Conservation (phyloP, 2,113 vertebrate genomes). For the Lichenostomus cassidix region DNA sequence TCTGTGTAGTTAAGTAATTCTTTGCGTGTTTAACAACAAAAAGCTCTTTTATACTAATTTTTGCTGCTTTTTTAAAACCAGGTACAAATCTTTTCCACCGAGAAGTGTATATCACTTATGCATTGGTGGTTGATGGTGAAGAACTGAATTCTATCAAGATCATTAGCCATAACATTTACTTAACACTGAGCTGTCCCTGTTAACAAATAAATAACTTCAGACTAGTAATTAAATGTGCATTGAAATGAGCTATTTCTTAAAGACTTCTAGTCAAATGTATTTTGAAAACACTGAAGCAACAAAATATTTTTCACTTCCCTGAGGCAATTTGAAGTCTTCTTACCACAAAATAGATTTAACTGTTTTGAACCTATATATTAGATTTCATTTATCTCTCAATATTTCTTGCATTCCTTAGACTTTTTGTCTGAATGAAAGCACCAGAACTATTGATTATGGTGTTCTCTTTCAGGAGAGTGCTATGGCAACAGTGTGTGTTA, state of each 20-base stretch:
- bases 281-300: background rate
- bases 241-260: background rate
- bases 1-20: background rate
- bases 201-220: background rate
- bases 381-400: background rate
- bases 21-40: background rate
- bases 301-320: background rate
- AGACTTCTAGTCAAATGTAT: background rate
- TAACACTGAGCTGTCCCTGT: background rate
- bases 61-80: constrained; percentile 28
- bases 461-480: background rate
- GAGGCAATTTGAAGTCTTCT: background rate
- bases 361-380: background rate
- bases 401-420: background rate
- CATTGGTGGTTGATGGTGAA: background rate
- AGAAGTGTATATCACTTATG: background rate
- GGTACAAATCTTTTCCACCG: constrained; percentile 7
- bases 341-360: background rate
- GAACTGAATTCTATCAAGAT: background rate
- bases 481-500: background rate
- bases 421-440: background rate
- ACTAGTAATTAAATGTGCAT: background rate
- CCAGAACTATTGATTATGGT: background rate
- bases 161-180: background rate
- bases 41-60: background rate